These are phyloP conservation scores for Arbacia lixula DNA, from an alignment of 53 echinoderm and acorn worm genomes.

Conservation along the genomic window DNA sequence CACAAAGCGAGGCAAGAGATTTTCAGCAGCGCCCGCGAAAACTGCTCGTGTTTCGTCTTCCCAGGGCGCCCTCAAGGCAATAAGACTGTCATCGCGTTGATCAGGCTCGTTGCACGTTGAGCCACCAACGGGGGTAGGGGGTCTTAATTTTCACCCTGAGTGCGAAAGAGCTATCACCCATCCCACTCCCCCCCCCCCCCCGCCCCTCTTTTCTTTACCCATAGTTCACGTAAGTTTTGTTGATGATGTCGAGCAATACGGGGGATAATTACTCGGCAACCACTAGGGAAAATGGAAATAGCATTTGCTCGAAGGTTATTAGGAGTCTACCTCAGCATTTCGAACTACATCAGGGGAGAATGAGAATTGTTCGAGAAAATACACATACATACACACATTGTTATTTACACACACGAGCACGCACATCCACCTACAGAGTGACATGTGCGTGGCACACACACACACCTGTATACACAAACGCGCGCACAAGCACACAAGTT, in stretches of 20 bases:
- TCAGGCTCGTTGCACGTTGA: constrained; percentile 30
- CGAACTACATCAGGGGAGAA: no score
- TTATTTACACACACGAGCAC: no score
- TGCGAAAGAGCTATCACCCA: no score
- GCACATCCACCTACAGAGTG: no score
- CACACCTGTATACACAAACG: no score
- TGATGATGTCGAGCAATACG: constrained; percentile 45
- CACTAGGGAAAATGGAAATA: constrained; percentile 36
- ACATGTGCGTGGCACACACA: no score
- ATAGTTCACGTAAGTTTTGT: constrained; percentile 23
- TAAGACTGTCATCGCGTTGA: constrained; percentile 23
- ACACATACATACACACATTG: no score
- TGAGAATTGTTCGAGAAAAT: no score
- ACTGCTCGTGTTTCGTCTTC: constrained; percentile 51
- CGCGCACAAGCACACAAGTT: no score
- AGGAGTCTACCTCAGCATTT: constrained; percentile 32
- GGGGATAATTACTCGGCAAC: constrained; percentile 38
- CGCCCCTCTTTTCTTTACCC: no score
- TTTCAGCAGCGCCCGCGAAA: constrained; percentile 48
- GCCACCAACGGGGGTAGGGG: constrained; percentile 14
- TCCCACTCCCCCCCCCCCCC: constrained; percentile 16
- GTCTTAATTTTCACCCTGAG: no score
- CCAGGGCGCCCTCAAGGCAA: constrained; percentile 50
- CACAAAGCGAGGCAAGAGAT: constrained; percentile 14
- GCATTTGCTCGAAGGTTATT: constrained; percentile 45